A percentile compares a stretch with the other conserved stretches of the same genome.
These are phyloP conservation scores for Scelioninae gen. 2 DNA, from an alignment of 2,888 invertebrate genomes.

Conservation along the genomic window DNA sequence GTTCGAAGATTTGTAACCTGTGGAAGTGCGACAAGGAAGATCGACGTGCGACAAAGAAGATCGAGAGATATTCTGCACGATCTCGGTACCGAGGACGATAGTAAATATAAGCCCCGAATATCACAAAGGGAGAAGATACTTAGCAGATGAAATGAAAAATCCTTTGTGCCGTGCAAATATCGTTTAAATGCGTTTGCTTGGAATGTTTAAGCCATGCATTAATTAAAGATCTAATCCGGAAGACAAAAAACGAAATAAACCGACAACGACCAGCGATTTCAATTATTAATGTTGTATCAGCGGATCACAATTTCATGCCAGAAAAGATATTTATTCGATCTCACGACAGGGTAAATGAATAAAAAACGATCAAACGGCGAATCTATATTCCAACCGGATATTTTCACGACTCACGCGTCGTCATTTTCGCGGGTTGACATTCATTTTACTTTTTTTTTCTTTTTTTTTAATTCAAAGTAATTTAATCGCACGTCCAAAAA, in stretches of 20 bases:
- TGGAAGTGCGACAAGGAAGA: slow-evolving; percentile 10
- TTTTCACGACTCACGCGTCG: too few species aligned
- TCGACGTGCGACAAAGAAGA: slow-evolving; percentile 26
- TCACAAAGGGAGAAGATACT: slow-evolving; percentile 34
- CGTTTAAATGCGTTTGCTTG: slow-evolving; percentile 27
- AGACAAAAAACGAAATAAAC: slow-evolving; percentile 7
- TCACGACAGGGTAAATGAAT: slow-evolving; percentile 4
- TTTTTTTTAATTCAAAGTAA: too few species aligned
- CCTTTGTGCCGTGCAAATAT: slow-evolving; percentile 28
- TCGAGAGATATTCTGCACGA: slow-evolving; percentile 32
- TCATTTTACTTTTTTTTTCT: too few species aligned
- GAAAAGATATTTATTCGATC: slow-evolving; percentile 1
- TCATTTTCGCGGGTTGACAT: too few species aligned
- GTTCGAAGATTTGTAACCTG: slow-evolving; percentile 38
- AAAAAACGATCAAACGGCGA: neutral
- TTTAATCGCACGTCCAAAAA: too few species aligned
- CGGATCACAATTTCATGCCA: slow-evolving; percentile 6
- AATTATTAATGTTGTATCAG: slow-evolving; percentile 8
- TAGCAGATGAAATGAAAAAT: slow-evolving; percentile 27
- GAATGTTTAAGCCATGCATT: slow-evolving; percentile 24
- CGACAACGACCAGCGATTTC: neutral
- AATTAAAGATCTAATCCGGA: slow-evolving; percentile 8
- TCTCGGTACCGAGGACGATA: slow-evolving; percentile 13
- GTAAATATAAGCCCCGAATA: slow-evolving; percentile 35
- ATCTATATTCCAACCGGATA: too few species aligned